These are phyloP conservation scores for Magallana gigas DNA, from an alignment of 1,140 invertebrate species.

Conservation along the genomic window DNA sequence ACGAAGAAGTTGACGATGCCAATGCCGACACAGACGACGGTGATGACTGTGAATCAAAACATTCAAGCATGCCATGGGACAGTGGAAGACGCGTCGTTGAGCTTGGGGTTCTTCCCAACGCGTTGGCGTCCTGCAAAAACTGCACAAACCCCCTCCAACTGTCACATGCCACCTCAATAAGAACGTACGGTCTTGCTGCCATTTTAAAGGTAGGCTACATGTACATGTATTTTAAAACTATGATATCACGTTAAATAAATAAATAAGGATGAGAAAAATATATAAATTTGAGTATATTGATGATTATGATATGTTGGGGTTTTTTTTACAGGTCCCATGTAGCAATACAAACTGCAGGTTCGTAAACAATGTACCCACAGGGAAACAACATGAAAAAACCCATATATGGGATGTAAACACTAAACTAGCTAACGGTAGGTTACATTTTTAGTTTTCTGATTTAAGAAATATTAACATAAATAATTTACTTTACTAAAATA, in stretches of 20 bases:
- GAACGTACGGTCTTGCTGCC: constrained; percentile 23
- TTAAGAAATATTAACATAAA: neutral
- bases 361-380: constrained; percentile 7
- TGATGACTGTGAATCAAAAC: neutral
- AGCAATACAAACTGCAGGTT: neutral
- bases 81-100: constrained; percentile 27
- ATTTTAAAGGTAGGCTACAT: neutral
- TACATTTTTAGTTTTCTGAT: neutral
- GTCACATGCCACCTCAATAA: neutral
- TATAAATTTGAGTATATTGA: too few relatives aligned
- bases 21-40: neutral
- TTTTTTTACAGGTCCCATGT: neutral
- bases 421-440: constrained; percentile 3
- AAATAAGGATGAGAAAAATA: too few relatives aligned
- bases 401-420: constrained; percentile 30
- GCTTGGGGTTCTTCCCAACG: constrained; percentile 30
- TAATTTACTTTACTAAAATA: neutral
- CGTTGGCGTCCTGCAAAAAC: constrained; percentile 1
- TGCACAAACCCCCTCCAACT: constrained; percentile 32
- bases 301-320: too few relatives aligned
- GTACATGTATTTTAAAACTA: neutral
- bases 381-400: neutral
- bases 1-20: neutral
- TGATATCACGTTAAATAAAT: too few relatives aligned
- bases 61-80: constrained; percentile 1